Evolutionary conservation across 2,888 invertebrate genomes (phyloP).

Genomic region (Loripinus fragilis): DNA sequence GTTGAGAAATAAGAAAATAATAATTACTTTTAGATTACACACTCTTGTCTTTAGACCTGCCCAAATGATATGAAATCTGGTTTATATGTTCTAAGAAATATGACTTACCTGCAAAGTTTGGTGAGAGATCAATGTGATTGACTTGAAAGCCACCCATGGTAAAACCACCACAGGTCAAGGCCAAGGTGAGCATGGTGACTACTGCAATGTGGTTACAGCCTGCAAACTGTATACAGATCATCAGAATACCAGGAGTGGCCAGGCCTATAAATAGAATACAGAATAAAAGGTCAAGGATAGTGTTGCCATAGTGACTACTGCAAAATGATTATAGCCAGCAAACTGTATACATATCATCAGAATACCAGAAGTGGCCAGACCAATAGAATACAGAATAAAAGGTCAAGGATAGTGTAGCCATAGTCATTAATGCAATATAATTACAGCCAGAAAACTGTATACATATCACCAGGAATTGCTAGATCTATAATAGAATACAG

Average conservation of each 20-base stretch:
- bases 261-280: conserved; percentile 63
- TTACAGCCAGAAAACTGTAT: conserved; percentile 73
- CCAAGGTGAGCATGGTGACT: conserved; percentile 70
- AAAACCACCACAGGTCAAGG: conserved; percentile 73
- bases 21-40: too few species aligned
- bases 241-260: conserved; percentile 63
- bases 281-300: conserved; percentile 73
- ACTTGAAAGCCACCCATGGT: conserved; percentile 74
- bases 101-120: conserved; percentile 73
- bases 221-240: conserved; percentile 71
- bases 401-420: conserved; percentile 73
- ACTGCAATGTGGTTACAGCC: conserved; percentile 70
- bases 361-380: conserved; percentile 65
- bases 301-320: conserved; percentile 70
- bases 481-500: too few species aligned
- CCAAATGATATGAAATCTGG: too few species aligned
- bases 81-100: too few species aligned
- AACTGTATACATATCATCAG: conserved; percentile 71
- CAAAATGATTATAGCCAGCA: conserved; percentile 69
- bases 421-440: conserved; percentile 64
- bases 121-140: conserved; percentile 79
- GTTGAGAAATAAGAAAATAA: too few species aligned
- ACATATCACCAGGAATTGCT: conserved; percentile 68
- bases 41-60: too few species aligned
- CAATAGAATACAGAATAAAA: too few species aligned